These are phyloP conservation scores for Eurystomus glaucurus DNA, from an alignment of 2,797 vertebrate genomes.

Conservation along the genomic window DNA sequence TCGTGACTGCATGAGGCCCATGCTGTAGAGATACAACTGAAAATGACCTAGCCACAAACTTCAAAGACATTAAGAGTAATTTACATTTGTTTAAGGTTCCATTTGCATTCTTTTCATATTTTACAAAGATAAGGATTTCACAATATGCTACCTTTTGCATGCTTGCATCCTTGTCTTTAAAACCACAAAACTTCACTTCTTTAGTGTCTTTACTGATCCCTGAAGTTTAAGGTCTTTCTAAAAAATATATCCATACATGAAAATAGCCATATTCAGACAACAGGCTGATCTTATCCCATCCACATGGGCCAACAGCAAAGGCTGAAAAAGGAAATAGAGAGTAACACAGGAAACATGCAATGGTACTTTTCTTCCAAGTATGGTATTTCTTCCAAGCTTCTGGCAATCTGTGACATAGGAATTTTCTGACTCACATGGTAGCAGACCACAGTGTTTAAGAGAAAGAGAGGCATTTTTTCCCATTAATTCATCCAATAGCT, in stretches of 20 bases:
- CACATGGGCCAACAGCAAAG: background rate
- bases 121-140: background rate
- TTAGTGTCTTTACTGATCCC: background rate
- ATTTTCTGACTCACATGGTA: slow-evolving; percentile 49
- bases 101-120: background rate
- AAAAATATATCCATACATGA: background rate
- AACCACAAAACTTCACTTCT: background rate
- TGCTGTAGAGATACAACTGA: background rate
- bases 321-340: background rate
- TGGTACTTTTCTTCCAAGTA: slow-evolving; percentile 27
- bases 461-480: background rate
- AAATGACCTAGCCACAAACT: background rate
- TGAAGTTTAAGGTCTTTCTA: background rate
- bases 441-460: background rate
- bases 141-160: background rate
- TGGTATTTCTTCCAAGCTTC: background rate
- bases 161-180: background rate
- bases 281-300: background rate
- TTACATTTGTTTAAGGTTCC: background rate
- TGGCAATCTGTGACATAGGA: slow-evolving; percentile 5
- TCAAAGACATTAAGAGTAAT: background rate
- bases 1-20: background rate
- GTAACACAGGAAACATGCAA: background rate
- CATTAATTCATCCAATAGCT: background rate
- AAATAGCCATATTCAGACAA: background rate